A percentile compares a stretch with the other conserved stretches of the same genome.
These are phyloP conservation scores for Heliconius melpomene DNA, from an alignment of 1,140 invertebrate genomes.

Conservation along the genomic window DNA sequence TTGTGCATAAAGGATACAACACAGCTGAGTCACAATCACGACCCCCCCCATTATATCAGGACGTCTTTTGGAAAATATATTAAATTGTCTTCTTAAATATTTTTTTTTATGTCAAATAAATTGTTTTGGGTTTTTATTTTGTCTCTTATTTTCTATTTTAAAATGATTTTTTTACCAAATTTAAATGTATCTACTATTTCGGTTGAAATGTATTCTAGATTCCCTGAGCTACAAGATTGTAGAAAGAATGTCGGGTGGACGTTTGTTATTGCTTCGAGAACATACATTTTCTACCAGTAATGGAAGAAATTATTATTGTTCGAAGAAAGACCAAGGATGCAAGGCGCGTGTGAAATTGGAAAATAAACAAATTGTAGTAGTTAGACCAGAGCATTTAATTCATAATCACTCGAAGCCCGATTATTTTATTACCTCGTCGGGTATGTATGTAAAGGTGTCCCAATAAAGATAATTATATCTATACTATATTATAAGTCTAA, in stretches of 20 bases:
- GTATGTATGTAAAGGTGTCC: conserved; percentile 31
- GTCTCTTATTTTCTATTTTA: not conserved
- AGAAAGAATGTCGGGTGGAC: conserved; percentile 4
- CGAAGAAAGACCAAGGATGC: conserved; percentile 37
- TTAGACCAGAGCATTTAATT: not conserved
- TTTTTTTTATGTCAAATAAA: not conserved
- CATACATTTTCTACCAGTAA: conserved; percentile 1
- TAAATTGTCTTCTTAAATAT: conserved; percentile 28
- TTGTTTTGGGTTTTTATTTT: not conserved
- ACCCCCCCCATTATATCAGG: conserved; percentile 36
- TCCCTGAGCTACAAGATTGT: not conserved
- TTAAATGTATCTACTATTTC: not conserved
- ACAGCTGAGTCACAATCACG: conserved; percentile 37
- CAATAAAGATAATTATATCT: not conserved
- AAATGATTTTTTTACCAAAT: not conserved
- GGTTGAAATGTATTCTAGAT: not conserved
- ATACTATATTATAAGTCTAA: not conserved
- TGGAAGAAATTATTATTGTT: conserved; percentile 41
- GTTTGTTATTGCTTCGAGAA: not conserved
- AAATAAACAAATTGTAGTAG: conserved; percentile 10
- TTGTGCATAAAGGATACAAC: not conserved
- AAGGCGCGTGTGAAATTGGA: conserved; percentile 36
- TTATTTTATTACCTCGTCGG: conserved; percentile 23
- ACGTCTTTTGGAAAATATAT: conserved; percentile 42
- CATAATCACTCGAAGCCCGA: conserved; percentile 34